These are phyloP conservation scores for Passer domesticus DNA, from an alignment of 2,113 vertebrate species.

Conservation along the genomic window DNA sequence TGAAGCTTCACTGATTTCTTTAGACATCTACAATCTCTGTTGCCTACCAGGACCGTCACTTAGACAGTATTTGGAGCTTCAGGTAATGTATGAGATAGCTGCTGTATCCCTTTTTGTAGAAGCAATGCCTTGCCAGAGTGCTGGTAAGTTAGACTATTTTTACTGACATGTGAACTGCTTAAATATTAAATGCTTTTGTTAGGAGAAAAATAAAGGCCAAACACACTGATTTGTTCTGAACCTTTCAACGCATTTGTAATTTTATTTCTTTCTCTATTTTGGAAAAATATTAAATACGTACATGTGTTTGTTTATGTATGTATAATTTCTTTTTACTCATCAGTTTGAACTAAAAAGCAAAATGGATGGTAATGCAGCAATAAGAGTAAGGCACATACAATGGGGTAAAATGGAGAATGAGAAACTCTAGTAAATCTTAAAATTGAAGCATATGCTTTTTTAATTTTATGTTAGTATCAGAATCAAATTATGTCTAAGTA, in stretches of 20 bases:
- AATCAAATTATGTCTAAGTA: background rate
- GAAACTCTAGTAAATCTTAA: background rate
- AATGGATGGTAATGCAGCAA: background rate
- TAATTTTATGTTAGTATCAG: background rate
- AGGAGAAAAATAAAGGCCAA: background rate
- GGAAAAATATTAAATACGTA: background rate
- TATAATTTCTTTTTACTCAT: background rate
- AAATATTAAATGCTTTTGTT: background rate
- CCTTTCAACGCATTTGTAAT: background rate
- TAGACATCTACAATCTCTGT: background rate
- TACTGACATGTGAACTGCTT: background rate
- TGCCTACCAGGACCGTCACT: background rate
- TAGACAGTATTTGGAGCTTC: background rate
- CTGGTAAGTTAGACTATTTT: background rate
- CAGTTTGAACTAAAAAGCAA: background rate
- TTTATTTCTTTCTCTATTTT: background rate
- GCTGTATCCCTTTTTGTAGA: background rate
- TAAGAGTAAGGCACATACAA: background rate
- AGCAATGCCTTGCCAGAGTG: background rate
- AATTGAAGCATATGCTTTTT: background rate
- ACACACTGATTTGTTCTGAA: background rate
- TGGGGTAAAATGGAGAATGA: background rate
- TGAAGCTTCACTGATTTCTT: background rate
- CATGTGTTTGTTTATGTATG: too few species aligned
- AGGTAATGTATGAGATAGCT: background rate